Base-by-base conservation (phyloP, 2,113 vertebrate genomes). In the Ailurus styani region DNA sequence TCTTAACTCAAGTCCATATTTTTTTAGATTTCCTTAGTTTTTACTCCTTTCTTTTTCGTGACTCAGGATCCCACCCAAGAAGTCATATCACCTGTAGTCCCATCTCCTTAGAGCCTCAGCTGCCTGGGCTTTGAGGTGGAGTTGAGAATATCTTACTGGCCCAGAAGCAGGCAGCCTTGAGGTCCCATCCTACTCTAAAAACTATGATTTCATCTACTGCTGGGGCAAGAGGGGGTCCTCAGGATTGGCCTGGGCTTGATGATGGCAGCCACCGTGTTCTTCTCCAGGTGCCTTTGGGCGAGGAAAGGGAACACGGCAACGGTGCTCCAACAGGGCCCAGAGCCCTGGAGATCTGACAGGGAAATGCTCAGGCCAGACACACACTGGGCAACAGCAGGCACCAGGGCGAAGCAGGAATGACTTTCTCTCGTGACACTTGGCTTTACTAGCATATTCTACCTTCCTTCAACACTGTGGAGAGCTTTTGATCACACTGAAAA, bases 181-280 rank as follows among this genome's bases (percentile, higher is more conserved):
- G 23, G 9, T 55, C 25, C 15, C 10, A 18, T 2, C 45, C 20
- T 11, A 27, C 0, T 40, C 17, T 15, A 42, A 50, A n/a, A 52
- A 20, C n/a, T 79, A 1, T 62, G 50, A 75, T 47, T 87, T 70
- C 57, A 64, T 25, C 13, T 89, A 72, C 37, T 45, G 21, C 79
- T 75, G 62, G 25, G 29, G 54, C 17, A 34, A 37, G 6, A 34
- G 2, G 0, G 47, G 0, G 0, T 84, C 42, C 31, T 37, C 1
- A 29, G 31, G 54, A 42, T 42, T 0, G 6, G 7, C 6, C 21
- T 70, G 17, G 34, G 82, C 6, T 62, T 68, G 27, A 34, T 1
- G 14, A 64, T 23, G 50, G n/a, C 7, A 40, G 29, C 12, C 50
- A 72, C 3, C 37, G n/a, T 15, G 10, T 75, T 50, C 27, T 88